Base-by-base conservation (phyloP, 2,888 invertebrate genomes). In the Nemotelus nigrinus region DNA sequence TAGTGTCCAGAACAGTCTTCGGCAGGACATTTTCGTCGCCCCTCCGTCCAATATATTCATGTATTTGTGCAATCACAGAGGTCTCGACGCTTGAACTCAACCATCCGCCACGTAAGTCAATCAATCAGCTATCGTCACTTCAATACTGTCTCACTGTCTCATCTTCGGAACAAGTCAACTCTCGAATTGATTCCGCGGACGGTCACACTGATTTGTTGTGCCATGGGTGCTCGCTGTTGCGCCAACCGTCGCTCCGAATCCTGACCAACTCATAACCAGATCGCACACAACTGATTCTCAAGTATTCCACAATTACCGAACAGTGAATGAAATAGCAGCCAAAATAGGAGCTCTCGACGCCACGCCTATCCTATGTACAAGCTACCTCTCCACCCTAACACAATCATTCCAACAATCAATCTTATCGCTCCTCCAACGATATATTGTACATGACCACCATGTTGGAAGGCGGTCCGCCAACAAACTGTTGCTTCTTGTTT, bases 161-260 rank as follows among this genome's bases (percentile, higher is more conserved):
- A 64, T 44, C 55, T 44, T 55, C 63, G 10, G 65, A 53, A 41
- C 47, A 57, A 76, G 65, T 25, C 76, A 57, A 76, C 41, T 57
- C 53, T 47, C 48, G 10, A 77, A 77, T 68, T 57, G 76, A 77
- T 68, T 68, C 76, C 57, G 76, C 68, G 68, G 68, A 77, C 76
- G 64, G 64, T 39, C 68, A 65, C 76, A 77, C 76, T 67, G 76
- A 77, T 77, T 77, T 77, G 47, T 4, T 5, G 47, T 75, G 48
- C 47, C 7, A 57, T 55, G 65, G 65, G 55, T 76, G 50, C 64
- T 57, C 53, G 48, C 47, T 63, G 43, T 63, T 43, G 25, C 48
- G 48, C 63, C 63, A 63, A 39, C 43, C 43, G 63, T 39, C 63
- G 63, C 39, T 41, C 8, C 6, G 39, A 39, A 43, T 8, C 41